Conservation (phyloP, 2,797 vertebrate genomes). For the Manis pentadactyla region DNA sequence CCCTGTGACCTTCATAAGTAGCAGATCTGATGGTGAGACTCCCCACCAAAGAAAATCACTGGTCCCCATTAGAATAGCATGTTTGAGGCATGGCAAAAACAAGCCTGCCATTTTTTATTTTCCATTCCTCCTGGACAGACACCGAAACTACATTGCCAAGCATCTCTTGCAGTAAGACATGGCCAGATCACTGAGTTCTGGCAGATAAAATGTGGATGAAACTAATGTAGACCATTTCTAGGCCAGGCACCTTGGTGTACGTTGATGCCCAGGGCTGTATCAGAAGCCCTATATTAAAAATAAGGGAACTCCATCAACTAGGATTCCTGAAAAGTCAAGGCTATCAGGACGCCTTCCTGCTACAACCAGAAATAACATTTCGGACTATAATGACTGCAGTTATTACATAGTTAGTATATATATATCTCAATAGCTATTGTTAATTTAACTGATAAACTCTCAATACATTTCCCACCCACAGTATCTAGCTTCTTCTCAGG, state of each 20-base stretch:
- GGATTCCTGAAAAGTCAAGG: not conserved
- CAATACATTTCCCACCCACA: not conserved
- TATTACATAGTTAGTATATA: not conserved
- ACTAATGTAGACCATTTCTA: not conserved
- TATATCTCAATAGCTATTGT: not conserved
- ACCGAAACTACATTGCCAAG: not conserved
- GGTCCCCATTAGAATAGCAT: not conserved
- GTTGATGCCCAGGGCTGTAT: not conserved
- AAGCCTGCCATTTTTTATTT: not conserved
- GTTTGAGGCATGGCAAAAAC: not conserved
- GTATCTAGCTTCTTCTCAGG: not conserved
- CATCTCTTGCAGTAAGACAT: not conserved
- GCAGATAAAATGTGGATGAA: not conserved
- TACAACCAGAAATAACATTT: not conserved
- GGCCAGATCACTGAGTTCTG: not conserved
- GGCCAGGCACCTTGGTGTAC: not conserved
- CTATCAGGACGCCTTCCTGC: not conserved
- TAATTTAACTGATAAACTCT: not conserved
- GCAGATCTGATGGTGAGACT: not conserved
- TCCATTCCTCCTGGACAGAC: not conserved
- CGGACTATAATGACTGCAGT: not conserved
- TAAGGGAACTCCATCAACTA: not conserved
- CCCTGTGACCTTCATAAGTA: not conserved
- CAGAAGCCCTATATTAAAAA: not conserved
- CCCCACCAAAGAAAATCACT: not conserved